These are phyloP conservation scores for Sparus aurata DNA, from an alignment of 2,797 vertebrate species.

Conservation along the genomic window DNA sequence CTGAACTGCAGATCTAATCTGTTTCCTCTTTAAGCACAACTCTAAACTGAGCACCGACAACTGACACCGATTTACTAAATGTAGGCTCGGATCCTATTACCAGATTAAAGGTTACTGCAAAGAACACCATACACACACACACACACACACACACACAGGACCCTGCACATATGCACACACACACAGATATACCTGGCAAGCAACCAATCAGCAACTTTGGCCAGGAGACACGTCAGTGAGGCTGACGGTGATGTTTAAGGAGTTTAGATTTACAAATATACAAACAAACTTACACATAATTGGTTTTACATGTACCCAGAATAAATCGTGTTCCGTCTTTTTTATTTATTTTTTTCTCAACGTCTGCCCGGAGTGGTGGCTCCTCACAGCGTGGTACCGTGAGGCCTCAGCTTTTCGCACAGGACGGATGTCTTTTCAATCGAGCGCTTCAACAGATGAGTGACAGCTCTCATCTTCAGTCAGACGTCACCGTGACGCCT, in stretches of 20 bases:
- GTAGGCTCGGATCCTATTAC: slow-evolving; percentile 39
- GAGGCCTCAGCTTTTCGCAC: slow-evolving; percentile 2
- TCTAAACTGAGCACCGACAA: slow-evolving; percentile 20
- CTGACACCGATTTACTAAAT: slow-evolving; percentile 48
- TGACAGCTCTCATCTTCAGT: slow-evolving; percentile 45
- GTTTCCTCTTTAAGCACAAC: slow-evolving; percentile 33
- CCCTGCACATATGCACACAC: not conserved
- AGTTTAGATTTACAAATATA: not conserved
- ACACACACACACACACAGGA: not conserved
- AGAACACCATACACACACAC: slow-evolving; percentile 24
- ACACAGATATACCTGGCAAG: not conserved
- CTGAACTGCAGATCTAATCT: slow-evolving; percentile 53
- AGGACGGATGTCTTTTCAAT: slow-evolving; percentile 26
- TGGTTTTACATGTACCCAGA: not conserved
- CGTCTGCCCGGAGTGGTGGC: not conserved
- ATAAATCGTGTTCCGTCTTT: too few relatives aligned
- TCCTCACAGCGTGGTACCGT: not conserved
- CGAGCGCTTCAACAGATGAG: slow-evolving; percentile 29
- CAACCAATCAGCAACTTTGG: slow-evolving; percentile 10
- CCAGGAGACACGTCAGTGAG: not conserved
- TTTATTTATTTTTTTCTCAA: not conserved
- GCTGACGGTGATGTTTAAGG: not conserved
- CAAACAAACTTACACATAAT: not conserved
- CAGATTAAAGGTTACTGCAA: slow-evolving; percentile 39
- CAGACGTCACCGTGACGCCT: slow-evolving; percentile 26